Evolutionary conservation across 2,797 vertebrate genomes (phyloP).

Genomic region (Anabacerthia variegaticeps): DNA sequence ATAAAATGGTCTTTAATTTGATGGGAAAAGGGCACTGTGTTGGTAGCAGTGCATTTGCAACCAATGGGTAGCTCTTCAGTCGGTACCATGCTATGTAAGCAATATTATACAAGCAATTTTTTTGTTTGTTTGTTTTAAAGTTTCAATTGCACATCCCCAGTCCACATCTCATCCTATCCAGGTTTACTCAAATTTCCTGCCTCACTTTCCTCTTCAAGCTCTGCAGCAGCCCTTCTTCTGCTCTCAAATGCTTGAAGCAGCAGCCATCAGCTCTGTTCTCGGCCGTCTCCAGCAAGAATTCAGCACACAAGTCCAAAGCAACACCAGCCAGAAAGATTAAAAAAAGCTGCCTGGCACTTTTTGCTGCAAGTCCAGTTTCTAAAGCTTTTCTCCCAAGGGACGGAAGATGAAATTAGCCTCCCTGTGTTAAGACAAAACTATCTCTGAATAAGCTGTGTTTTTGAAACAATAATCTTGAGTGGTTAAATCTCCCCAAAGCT

Average conservation of each 20-base stretch:
- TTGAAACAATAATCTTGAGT: not conserved
- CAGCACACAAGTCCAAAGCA: not conserved
- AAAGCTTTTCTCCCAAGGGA: not conserved
- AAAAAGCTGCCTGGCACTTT: not conserved
- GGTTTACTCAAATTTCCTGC: not conserved
- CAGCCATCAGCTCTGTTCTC: not conserved
- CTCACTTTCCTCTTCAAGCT: not conserved
- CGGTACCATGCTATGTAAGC: not conserved
- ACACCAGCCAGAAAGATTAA: not conserved
- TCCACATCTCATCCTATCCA: not conserved
- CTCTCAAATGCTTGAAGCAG: not conserved
- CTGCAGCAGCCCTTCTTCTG: not conserved
- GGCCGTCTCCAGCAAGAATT: not conserved
- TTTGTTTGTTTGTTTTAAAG: not conserved
- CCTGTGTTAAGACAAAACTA: slow-evolving; percentile 8
- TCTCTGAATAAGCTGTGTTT: slow-evolving; percentile 12
- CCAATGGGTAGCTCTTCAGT: not conserved
- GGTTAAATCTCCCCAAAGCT: not conserved
- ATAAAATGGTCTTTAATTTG: not conserved
- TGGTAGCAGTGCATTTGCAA: not conserved
- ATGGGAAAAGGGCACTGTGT: not conserved
- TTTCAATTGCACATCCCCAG: not conserved
- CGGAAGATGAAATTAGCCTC: not conserved
- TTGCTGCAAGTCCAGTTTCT: not conserved
- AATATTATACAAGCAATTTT: not conserved